These are phyloP conservation scores for Sycophila texana DNA, from an alignment of 2,888 invertebrate species.

Conservation along the genomic window DNA sequence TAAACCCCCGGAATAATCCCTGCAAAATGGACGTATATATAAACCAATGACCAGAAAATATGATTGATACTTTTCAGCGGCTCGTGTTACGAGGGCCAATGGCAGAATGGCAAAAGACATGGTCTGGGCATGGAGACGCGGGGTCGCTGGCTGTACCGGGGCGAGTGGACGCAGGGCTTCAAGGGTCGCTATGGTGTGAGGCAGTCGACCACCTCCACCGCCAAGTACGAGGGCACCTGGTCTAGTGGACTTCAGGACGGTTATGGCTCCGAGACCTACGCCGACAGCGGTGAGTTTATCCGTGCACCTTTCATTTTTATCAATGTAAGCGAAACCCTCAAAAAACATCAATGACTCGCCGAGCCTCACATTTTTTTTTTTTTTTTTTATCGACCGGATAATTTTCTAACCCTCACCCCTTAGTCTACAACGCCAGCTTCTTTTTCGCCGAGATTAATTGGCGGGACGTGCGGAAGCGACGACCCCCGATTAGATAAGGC, in stretches of 20 bases:
- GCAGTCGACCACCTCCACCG: slow-evolving; percentile 95
- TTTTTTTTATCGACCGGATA: too few relatives aligned
- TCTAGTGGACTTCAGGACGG: slow-evolving; percentile 99
- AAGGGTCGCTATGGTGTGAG: slow-evolving; percentile 99
- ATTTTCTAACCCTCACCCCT: too few relatives aligned
- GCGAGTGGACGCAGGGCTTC: slow-evolving; percentile 99
- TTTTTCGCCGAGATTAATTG: too few relatives aligned
- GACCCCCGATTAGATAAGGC: too few relatives aligned
- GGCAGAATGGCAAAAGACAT: slow-evolving; percentile 99
- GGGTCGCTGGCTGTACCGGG: slow-evolving; percentile 97
- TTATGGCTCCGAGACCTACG: slow-evolving; percentile 99
- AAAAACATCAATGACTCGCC: too few relatives aligned
- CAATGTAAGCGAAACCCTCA: not conserved
- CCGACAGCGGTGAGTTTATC: slow-evolving; percentile 93
- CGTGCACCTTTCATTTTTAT: not conserved
- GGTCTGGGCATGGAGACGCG: slow-evolving; percentile 98
- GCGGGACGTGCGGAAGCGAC: too few relatives aligned
- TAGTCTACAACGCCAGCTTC: too few relatives aligned
- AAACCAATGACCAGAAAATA: not conserved
- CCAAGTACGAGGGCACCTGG: slow-evolving; percentile 99
- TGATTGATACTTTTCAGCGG: slow-evolving; percentile 80
- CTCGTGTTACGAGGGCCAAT: slow-evolving; percentile 97
- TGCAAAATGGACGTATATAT: not conserved
- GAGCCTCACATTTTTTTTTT: not conserved
- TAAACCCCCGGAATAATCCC: not conserved